Base-by-base conservation (phyloP, 64 coral and sea anemone species). In the Anthopleura sola region DNA sequence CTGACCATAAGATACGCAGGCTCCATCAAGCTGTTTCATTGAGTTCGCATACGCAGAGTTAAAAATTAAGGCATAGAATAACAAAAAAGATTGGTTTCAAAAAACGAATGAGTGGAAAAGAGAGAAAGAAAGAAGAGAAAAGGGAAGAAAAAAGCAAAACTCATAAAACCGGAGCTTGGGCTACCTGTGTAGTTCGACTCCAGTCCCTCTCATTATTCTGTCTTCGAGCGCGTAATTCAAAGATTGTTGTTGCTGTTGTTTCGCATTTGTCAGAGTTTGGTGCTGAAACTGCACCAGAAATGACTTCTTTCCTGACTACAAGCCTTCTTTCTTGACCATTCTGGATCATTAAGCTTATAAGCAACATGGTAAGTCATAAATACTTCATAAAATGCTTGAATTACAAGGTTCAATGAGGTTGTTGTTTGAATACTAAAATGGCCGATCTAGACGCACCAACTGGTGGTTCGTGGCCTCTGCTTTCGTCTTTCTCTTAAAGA, bases 151-250 rank as follows among this genome's bases (percentile, higher is more conserved):
- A 11, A 62, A 62, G 58, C 3, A 62, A 1, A 62, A 9, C n/a
- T 26, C 5, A 62, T 26, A 28, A 62, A 5, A 10, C 23, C 2
- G 21, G 21, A 14, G 19, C 0, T 34, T 71, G 66, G 66, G 66
- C 28, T 71, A 33, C 66, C 66, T 71, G 28, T 71, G 66, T 9
- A 71, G 31, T 34, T 36, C 34, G 66, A 13, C 28, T 15, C 66
- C 66, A 71, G 66, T 71, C 66, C 28, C 29, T 71, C n/a, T 71
- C 29, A 2, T 71, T 0, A 3, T 71, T 23, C 23, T 62, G 50
- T 20, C 28, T 71, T 71, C 66, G 26, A 71, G 66, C 66, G 66
- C 66, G 66, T 34, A 71, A 71, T 71, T 71, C 66, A 71, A 71
- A 71, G 66, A 71, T 11, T 71, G 9, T 34, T 71, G 66, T 71